Base-by-base conservation (phyloP, 2,797 vertebrate species). In the Cirrhinus mrigala region DNA sequence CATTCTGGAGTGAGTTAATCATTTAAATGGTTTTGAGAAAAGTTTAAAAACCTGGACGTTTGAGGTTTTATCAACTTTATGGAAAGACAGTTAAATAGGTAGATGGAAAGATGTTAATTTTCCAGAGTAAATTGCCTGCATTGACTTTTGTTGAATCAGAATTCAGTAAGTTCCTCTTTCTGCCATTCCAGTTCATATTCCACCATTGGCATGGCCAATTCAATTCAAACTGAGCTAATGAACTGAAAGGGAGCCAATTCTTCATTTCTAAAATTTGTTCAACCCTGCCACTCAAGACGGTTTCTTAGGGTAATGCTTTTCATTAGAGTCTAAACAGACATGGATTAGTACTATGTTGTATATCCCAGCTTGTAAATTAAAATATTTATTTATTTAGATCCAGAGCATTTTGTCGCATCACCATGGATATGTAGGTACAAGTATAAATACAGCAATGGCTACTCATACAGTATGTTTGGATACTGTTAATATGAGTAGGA, bases 401-500 rank as follows among this genome's bases (percentile, higher is more conserved):
- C 15, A 29, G 33, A 66, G 3, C 46, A 11, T 20, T 75, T 75
- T 54, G 12, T n/a, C 6, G 27, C 73, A 33, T 75, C 20, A 37
- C 18, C 48, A 1, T 54, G 33, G 18, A 54, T 24, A 56, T 37
- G 50, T 76, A 52, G 27, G 48, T 75, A 52, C 71, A 75, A 75
- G 48, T 33, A 75, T 33, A 54, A 75, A 54, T 56, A 27, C 37
- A 60, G n/a, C 8, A 62, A 27, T 87, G 50, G 68, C 81, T 82
- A 75, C 60, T 82, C 1, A 12, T 77, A 29, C 62, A 64, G 69
- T 82, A 62, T 83, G 58, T 75, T 75, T 83, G 70, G 37, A 44
- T 68, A 10, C 16, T 78, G 48, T 33, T 84, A 68, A 50, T 83
- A 54, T 81, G 77, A 76, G 86, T 75, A 80, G 60, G 79, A 64